Evolutionary conservation across 1,140 invertebrate genomes (phyloP), one percentile per base, ranked within the genome.

Genomic region (Lepidurus couesii): DNA sequence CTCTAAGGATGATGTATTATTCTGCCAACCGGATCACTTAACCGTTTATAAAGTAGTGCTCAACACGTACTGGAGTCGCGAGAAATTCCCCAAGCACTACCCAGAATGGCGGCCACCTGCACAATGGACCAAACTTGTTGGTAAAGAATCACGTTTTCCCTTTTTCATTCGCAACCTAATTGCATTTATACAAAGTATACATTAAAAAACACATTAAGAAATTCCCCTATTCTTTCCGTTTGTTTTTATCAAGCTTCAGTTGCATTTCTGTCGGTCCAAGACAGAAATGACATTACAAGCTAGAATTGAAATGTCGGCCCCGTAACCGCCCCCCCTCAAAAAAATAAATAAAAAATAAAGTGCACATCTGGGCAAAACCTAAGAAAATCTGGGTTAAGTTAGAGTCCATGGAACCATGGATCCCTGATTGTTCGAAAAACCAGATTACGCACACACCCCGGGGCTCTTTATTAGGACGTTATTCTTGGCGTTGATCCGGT

Each of bases 1-100:
- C 53, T 21, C 21, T 13, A 65, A 65, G 53, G 53, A 65, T n/a
- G 53, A 65, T 16, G 53, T 21, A 21, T 65, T 16, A 16, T 16
- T 65, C n/a, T 86, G 85, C 76, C 80, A 81, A 3, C 77, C 80
- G 13, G 84, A 86, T 74, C 82, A 83, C 21, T 81, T 88, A 78
- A 86, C 85, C n/a, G 82, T 85, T 26, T 89, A 88, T 80, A 82
- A 84, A 53, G 82, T 89, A 74, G 82, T 84, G 0, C 83, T 89
- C 44, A 81, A 85, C 43, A 87, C 86, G 0, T 82, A 84, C 77
- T 89, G 88, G 88, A 84, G 84, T 8, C 81, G 83, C 44, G 81
- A 84, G 21, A 82, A 81, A 13, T 89, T 89, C 81, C 88, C 88
- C 16, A 87, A 87, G 80, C 87, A 89, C 81, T 89, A 86, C 81